phyloP scores from a whole-genome alignment of 2,888 invertebrate genomes.

The Dasysyrphus tricinctus region DNA sequence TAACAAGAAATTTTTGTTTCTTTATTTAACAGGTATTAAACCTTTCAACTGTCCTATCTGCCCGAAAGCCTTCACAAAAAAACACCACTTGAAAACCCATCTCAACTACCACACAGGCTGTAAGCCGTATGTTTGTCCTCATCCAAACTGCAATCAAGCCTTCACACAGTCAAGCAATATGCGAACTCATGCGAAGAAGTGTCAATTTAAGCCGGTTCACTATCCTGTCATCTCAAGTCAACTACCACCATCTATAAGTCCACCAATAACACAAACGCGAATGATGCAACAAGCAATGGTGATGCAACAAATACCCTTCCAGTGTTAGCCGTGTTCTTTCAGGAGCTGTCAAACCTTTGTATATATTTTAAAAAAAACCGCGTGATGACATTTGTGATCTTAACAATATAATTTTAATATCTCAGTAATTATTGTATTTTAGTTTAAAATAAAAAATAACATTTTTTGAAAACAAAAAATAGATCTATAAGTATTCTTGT shows the following conservation, averaged over 20 bases:
- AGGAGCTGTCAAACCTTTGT: background rate
- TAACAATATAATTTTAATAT: conserved; percentile 64
- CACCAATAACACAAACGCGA: conserved; percentile 25
- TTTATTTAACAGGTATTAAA: conserved; percentile 86
- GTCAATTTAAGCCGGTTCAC: conserved; percentile 83
- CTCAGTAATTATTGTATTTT: conserved; percentile 54
- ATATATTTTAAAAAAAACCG: conserved; percentile 6
- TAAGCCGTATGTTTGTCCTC: conserved; percentile 90
- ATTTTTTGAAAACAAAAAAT: background rate
- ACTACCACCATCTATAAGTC: conserved; percentile 27
- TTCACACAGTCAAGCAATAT: conserved; percentile 95
- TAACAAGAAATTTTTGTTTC: no score
- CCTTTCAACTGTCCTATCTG: conserved; percentile 87
- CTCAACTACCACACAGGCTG: conserved; percentile 93
- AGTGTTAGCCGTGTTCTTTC: conserved; percentile 18
- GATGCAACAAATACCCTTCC: conserved; percentile 58
- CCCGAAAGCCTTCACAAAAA: conserved; percentile 92
- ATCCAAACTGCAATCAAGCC: conserved; percentile 88
- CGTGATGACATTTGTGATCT: conserved; percentile 73
- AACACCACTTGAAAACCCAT: conserved; percentile 93
- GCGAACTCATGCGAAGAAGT: conserved; percentile 93
- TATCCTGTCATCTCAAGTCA: conserved; percentile 74
- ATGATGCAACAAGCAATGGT: conserved; percentile 39
- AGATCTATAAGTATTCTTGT: background rate
- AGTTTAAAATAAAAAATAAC: background rate